A percentile compares a stretch with the other conserved stretches of the same genome.
phyloP scores from a whole-genome alignment of 2,888 invertebrate genomes.

The Exocentrus adspersus region DNA sequence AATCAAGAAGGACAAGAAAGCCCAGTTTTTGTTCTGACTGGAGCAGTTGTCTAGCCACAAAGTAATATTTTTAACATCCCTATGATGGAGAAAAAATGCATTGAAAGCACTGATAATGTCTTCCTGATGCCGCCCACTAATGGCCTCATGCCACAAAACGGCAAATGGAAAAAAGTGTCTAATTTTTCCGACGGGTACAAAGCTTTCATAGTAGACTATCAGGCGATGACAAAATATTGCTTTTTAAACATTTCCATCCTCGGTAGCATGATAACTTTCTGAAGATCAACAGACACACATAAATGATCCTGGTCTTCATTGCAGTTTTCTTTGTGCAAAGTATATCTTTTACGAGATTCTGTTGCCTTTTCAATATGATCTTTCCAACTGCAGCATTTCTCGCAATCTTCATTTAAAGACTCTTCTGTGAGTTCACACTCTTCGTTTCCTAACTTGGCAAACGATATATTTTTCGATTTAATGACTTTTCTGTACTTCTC shows the following conservation, averaged over 20 bases:
- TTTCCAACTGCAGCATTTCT: conserved; percentile 27
- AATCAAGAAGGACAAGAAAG: conserved; percentile 34
- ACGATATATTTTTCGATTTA: conserved; percentile 39
- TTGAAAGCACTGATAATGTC: conserved; percentile 41
- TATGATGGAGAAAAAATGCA: conserved; percentile 29
- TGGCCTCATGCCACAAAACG: conserved; percentile 49
- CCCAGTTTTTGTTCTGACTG: conserved; percentile 40
- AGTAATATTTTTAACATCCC: conserved; percentile 25
- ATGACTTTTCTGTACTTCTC: conserved; percentile 29
- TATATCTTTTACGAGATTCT: conserved; percentile 27
- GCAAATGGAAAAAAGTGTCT: conserved; percentile 29
- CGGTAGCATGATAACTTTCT: conserved; percentile 31
- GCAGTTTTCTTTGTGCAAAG: conserved; percentile 16
- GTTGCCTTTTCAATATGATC: conserved; percentile 22
- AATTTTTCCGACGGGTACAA: conserved; percentile 25
- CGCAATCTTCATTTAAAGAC: conserved; percentile 13
- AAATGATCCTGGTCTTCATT: conserved; percentile 34
- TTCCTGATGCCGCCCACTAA: conserved; percentile 39
- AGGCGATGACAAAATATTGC: conserved; percentile 30
- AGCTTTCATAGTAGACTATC: conserved; percentile 31
- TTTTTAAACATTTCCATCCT: conserved; percentile 26
- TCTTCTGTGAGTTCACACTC: conserved; percentile 9
- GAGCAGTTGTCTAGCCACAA: conserved; percentile 42
- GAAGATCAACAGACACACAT: conserved; percentile 21
- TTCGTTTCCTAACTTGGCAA: conserved; percentile 37